phyloP scores from a whole-genome alignment of 2,797 vertebrate species.

The Taenioides sp. region DNA sequence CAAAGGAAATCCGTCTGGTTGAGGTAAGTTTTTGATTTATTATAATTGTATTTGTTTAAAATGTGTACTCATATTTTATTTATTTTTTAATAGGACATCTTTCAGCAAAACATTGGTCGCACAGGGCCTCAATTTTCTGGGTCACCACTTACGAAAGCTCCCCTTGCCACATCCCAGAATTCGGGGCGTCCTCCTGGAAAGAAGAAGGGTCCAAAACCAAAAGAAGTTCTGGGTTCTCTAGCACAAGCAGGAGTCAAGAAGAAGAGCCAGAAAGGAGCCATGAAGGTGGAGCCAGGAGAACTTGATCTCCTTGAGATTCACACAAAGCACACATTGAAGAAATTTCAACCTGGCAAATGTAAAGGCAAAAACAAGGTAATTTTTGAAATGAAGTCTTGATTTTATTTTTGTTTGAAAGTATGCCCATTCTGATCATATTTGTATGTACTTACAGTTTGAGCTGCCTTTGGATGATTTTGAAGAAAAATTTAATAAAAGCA shows the following conservation, averaged over 20 bases:
- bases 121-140: slow-evolving; percentile 82
- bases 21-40: slow-evolving; percentile 74
- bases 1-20: slow-evolving; percentile 90
- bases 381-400: background rate
- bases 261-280: slow-evolving; percentile 79
- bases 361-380: slow-evolving; percentile 80
- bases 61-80: background rate
- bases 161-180: slow-evolving; percentile 74
- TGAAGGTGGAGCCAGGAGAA: slow-evolving; percentile 80
- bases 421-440: background rate
- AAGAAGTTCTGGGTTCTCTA: slow-evolving; percentile 71
- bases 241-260: slow-evolving; percentile 76
- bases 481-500: slow-evolving; percentile 86
- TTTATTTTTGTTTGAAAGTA: slow-evolving; percentile 1
- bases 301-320: slow-evolving; percentile 84
- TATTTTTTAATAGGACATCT: slow-evolving; percentile 80
- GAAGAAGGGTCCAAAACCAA: slow-evolving; percentile 85
- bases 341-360: slow-evolving; percentile 78
- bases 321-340: slow-evolving; percentile 84
- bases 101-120: slow-evolving; percentile 90
- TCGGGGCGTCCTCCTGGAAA: slow-evolving; percentile 81
- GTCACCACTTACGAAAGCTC: slow-evolving; percentile 74
- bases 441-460: slow-evolving; percentile 74
- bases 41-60: background rate
- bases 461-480: slow-evolving; percentile 84